Conservation (phyloP, 2,888 invertebrate genomes). For the Eristalis tenax region DNA sequence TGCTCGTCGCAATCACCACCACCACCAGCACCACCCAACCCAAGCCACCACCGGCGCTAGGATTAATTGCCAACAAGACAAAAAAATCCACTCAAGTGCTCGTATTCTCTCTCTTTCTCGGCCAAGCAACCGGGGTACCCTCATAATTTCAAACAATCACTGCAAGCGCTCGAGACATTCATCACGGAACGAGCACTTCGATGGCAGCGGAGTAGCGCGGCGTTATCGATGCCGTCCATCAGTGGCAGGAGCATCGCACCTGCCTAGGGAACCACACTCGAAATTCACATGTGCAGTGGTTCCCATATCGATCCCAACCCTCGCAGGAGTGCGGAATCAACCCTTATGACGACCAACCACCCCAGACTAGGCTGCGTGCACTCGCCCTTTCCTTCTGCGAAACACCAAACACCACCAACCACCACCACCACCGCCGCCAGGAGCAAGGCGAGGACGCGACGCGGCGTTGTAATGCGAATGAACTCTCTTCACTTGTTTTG, state of each 20-base stretch:
- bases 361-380: constrained; percentile 58
- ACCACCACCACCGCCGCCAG: constrained; percentile 10
- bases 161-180: constrained; percentile 26
- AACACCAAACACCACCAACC: constrained; percentile 28
- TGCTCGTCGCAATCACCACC: constrained; percentile 5
- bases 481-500: constrained; percentile 59
- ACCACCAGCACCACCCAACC: not conserved
- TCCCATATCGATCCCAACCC: constrained; percentile 54
- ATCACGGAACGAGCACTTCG: constrained; percentile 29
- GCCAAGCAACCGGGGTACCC: constrained; percentile 24
- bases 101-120: constrained; percentile 14
- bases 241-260: constrained; percentile 20
- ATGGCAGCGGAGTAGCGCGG: not conserved
- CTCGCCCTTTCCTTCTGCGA: constrained; percentile 19
- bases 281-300: constrained; percentile 59
- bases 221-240: constrained; percentile 25
- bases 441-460: not conserved
- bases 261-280: constrained; percentile 1
- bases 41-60: not conserved
- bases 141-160: constrained; percentile 44
- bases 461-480: not conserved
- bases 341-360: constrained; percentile 31
- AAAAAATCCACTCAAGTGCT: constrained; percentile 18
- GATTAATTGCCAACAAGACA: constrained; percentile 28
- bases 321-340: constrained; percentile 29